Evolutionary conservation across 2,113 vertebrate genomes (phyloP).

Genomic region (Arizona elegans): DNA sequence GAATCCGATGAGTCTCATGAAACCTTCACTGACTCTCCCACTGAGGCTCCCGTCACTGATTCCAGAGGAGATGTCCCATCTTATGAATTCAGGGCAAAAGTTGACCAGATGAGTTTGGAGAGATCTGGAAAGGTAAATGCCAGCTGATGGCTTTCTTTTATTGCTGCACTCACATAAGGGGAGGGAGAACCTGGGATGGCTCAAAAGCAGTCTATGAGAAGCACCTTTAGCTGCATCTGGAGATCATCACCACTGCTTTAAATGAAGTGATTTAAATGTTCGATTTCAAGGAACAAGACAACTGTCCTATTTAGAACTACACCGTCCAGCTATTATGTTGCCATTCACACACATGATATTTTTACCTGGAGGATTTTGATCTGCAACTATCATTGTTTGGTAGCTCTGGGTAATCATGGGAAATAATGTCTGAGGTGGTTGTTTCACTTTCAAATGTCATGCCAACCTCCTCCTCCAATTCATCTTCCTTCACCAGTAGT

Average conservation of each 20-base stretch:
- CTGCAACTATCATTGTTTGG: background rate
- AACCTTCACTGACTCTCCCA: slow-evolving; percentile 33
- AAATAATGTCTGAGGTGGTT: background rate
- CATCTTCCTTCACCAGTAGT: background rate
- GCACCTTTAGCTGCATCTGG: background rate
- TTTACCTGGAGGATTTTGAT: background rate
- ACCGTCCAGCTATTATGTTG: background rate
- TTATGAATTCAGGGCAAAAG: slow-evolving; percentile 53
- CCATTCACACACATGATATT: background rate
- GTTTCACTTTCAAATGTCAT: background rate
- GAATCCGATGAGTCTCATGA: slow-evolving; percentile 68
- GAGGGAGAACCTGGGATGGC: background rate
- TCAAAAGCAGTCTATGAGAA: background rate
- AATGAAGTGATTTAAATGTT: background rate
- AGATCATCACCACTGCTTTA: background rate
- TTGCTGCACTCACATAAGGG: background rate
- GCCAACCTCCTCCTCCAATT: background rate
- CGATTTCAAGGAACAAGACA: background rate
- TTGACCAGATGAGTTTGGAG: background rate
- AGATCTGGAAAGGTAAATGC: slow-evolving; percentile 61
- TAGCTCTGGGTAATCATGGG: background rate
- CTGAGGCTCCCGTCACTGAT: slow-evolving; percentile 26
- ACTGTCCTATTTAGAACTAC: background rate
- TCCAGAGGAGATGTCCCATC: slow-evolving; percentile 65
- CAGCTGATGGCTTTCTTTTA: background rate